Conservation (phyloP, 2,888 invertebrate species). For the Zhuqinia jingwanae region DNA sequence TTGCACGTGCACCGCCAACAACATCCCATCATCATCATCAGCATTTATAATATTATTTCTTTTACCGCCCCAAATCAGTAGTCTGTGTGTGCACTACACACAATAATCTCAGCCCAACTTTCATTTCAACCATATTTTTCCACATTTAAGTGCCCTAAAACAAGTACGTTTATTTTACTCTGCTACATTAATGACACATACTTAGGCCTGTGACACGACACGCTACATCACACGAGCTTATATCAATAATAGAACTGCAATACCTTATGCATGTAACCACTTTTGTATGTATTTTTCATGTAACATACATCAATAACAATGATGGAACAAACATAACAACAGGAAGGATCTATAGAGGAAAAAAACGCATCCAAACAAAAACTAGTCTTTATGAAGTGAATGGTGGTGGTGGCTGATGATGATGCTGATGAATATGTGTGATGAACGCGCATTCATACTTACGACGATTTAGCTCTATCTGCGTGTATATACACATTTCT, state of each 20-base stretch:
- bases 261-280: too few relatives aligned
- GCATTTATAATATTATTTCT: background rate
- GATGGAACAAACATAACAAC: conserved; percentile 18
- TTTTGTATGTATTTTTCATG: background rate
- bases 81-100: too few relatives aligned
- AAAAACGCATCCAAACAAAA: background rate
- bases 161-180: too few relatives aligned
- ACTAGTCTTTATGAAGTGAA: background rate
- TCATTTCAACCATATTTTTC: background rate
- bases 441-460: background rate
- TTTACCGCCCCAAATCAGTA: background rate
- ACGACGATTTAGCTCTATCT: background rate
- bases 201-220: too few relatives aligned
- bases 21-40: background rate
- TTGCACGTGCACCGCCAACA: conserved; percentile 25
- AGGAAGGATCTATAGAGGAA: background rate
- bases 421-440: background rate
- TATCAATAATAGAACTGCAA: too few relatives aligned
- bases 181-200: too few relatives aligned
- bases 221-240: too few relatives aligned
- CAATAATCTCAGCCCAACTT: conserved; percentile 10
- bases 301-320: background rate
- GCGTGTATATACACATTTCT: background rate
- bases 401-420: background rate
- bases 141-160: too few relatives aligned